Base-by-base conservation (phyloP, 1,140 invertebrate species). In the Antheraea pernyi region DNA sequence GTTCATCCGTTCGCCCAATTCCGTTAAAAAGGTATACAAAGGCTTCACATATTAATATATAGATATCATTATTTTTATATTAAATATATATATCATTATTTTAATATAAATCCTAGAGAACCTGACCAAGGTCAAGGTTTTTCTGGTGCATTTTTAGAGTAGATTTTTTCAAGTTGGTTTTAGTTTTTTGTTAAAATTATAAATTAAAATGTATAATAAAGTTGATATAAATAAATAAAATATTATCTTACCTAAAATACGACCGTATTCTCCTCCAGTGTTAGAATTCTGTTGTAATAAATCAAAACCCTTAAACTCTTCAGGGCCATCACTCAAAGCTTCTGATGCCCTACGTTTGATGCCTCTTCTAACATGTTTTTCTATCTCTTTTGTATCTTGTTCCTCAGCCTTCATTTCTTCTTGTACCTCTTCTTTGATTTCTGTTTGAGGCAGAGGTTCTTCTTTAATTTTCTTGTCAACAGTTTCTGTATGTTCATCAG, bases 301-400 rank as follows among this genome's bases (percentile, higher is more conserved):
- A 19, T 82, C 86, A 76, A 91, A 91, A 19, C 89, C 89, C 71
- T 83, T 87, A 65, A 91, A 91, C 8, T 89, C 85, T 53, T 78
- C 80, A 3, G 69, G 77, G n/a, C 66, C 80, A 69, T 90, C 87
- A 69, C 84, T 90, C 58, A 91, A 87, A 3, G 87, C 86, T 10
- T 74, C 53, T 0, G 89, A 91, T 4, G 85, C 87, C 59, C 87
- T 81, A 30, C 89, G 78, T 62, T 91, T 91, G 9, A 80, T 65
- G 1, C 86, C 84, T 71, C 80, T 60, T n/a, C 76, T 78, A 16
- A 63, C 6, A 59, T 70, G 39, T 0, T 71, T 71, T 61, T 16
- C 37, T 59, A 67, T 59, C 30, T 67, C 65, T 19, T 68, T 58
- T 68, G 18, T 19, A 7, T 30, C 59, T 19, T 85, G 80, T 42